These are phyloP conservation scores for Sus cebifrons DNA, from an alignment of 2,797 vertebrate genomes.

Conservation along the genomic window DNA sequence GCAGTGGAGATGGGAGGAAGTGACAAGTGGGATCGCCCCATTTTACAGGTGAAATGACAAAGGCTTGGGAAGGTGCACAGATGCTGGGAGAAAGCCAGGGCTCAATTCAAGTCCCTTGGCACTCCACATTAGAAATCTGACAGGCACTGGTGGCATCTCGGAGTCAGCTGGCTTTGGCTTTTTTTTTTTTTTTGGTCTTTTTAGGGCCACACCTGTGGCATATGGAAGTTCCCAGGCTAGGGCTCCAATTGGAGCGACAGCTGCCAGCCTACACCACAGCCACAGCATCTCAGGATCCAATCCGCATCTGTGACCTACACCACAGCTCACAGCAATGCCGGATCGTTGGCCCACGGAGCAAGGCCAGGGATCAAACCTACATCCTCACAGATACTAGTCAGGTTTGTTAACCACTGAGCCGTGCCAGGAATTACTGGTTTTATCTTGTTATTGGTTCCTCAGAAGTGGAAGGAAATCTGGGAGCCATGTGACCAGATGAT, in stretches of 20 bases:
- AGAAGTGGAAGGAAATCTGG: background rate
- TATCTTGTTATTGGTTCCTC: conserved; percentile 32
- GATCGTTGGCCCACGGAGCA: too few species aligned
- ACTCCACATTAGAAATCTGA: background rate
- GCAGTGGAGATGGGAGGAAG: background rate
- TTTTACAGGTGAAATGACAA: background rate
- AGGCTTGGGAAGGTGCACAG: background rate
- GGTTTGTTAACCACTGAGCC: too few species aligned
- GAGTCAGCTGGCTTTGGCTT: background rate
- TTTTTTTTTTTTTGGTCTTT: too few species aligned
- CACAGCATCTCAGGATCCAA: too few species aligned
- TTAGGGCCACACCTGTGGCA: too few species aligned
- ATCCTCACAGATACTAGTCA: too few species aligned
- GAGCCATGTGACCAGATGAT: background rate
- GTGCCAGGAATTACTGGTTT: background rate
- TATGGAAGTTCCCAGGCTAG: too few species aligned
- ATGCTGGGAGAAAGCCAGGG: background rate
- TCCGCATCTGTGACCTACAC: too few species aligned
- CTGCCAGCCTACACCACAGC: too few species aligned
- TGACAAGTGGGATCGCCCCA: background rate
- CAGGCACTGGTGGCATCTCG: background rate
- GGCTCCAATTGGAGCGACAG: too few species aligned
- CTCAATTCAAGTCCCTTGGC: background rate
- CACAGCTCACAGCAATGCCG: too few species aligned
- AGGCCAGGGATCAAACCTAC: too few species aligned